Base-by-base conservation (phyloP, 2,888 invertebrate genomes). In the Linyphia triangularis region DNA sequence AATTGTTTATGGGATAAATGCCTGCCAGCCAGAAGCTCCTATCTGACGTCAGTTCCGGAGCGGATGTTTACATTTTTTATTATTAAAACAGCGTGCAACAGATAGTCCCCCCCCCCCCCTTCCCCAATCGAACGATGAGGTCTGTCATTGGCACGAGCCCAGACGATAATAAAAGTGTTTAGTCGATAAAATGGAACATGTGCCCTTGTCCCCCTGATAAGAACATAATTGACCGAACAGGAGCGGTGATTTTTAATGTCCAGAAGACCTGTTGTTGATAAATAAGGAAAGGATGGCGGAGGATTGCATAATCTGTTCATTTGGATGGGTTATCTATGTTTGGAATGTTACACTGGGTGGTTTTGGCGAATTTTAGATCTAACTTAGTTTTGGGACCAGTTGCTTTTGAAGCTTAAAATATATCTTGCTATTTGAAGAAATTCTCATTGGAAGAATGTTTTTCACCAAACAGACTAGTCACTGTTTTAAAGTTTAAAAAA, bases 21-120 rank as follows among this genome's bases (percentile, higher is more conserved):
- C 73, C 51, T 70, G 75, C 33, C 26, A 33, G 61, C 83, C 83
- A 72, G 83, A 83, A 67, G 69, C 67, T 70, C 30, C 70, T 40
- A 33, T 22, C 65, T 84, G 73, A 85, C 85, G 85, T 85, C 85
- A 85, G 85, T 51, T 85, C 85, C 85, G 69, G 85, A 40, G 40
- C 85, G 85, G 85, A 85, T 85, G 85, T 85, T 85, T 85, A 85
- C 78, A 43, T 85, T 72, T 69, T 59, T 43, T 75, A 4, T 33
- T 9, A 9, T 9, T 6, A 43, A 75, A 63, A 75, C 84, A 33
- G 24, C 75, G 24, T 61, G 70, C 72, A 70, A 72, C 72, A 73
- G 81, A 81, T 81, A 69, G 83, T 37, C 73, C 33, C 9, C 33
- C 33, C 33, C 33, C 9, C 33, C 33, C 33, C 33, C 33, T 33